Conservation (phyloP, 2,888 invertebrate genomes). For the Argynnis bischoffii region DNA sequence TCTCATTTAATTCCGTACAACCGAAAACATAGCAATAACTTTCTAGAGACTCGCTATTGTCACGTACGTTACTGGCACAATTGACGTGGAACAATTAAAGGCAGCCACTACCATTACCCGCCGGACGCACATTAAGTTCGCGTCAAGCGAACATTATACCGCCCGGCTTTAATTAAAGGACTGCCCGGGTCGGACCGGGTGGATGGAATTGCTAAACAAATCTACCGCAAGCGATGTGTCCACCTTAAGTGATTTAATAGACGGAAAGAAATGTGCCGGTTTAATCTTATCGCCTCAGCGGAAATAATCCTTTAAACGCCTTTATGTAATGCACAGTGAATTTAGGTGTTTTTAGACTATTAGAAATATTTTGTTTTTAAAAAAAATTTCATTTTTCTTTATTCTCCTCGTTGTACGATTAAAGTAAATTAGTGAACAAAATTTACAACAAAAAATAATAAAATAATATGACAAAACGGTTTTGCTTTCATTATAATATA, state of each 20-base stretch:
- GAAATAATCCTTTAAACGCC: constrained; percentile 43
- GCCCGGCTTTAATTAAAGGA: constrained; percentile 81
- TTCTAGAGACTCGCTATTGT: constrained; percentile 29
- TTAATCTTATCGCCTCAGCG: constrained; percentile 60
- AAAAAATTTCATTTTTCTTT: not conserved
- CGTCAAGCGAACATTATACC: constrained; percentile 75
- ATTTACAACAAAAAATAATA: too few relatives aligned
- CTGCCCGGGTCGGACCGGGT: constrained; percentile 69
- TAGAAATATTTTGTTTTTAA: not conserved
- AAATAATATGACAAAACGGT: too few relatives aligned
- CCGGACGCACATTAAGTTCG: constrained; percentile 79
- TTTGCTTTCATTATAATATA: too few relatives aligned
- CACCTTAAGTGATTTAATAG: constrained; percentile 83
- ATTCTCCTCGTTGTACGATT: too few relatives aligned
- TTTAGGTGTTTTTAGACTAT: constrained; percentile 26
- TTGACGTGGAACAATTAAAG: constrained; percentile 77
- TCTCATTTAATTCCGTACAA: constrained; percentile 20
- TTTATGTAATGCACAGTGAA: constrained; percentile 32
- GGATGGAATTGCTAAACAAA: constrained; percentile 82
- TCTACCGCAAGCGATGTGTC: constrained; percentile 80
- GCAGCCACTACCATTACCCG: constrained; percentile 70
- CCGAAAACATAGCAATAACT: constrained; percentile 23
- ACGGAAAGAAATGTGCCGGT: constrained; percentile 78
- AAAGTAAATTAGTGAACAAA: too few relatives aligned
- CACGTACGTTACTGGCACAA: constrained; percentile 55